Percentiles rank a stretch among this genome's conserved stretches.
phyloP scores from a whole-genome alignment of 2,797 vertebrate species.

The Phalanger gymnotis region DNA sequence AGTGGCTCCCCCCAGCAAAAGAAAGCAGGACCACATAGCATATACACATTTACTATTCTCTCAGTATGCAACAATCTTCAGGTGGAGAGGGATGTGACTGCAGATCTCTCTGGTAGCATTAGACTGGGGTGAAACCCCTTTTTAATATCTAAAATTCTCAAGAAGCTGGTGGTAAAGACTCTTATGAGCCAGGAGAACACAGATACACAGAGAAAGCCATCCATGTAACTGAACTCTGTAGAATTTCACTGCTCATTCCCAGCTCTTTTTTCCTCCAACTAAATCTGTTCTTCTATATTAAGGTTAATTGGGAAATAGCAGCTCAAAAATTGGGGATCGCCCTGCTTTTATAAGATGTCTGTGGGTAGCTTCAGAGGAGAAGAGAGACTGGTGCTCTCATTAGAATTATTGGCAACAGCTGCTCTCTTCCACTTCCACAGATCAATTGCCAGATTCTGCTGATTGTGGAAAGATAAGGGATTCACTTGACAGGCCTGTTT shows the following conservation, averaged over 20 bases:
- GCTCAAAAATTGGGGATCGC: neutral
- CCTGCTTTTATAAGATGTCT: neutral
- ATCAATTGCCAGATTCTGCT: neutral
- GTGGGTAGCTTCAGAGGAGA: neutral
- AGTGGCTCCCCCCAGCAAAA: neutral
- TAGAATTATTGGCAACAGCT: neutral
- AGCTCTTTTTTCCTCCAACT: neutral
- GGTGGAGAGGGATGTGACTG: neutral
- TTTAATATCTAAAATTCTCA: too few species aligned
- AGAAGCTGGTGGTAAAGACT: neutral
- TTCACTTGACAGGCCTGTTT: neutral
- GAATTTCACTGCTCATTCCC: neutral
- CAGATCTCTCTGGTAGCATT: neutral
- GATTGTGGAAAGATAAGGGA: neutral
- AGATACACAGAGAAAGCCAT: neutral
- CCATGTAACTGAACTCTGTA: neutral
- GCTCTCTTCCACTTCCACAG: neutral
- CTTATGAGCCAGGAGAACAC: neutral
- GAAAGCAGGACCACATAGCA: neutral
- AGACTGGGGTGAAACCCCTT: neutral
- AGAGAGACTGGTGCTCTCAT: neutral
- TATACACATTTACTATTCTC: neutral
- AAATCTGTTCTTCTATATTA: neutral
- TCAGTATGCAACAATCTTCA: neutral
- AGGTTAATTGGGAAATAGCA: neutral